phyloP scores from a whole-genome alignment of 2,113 vertebrate genomes.

The Myotis davidii region DNA sequence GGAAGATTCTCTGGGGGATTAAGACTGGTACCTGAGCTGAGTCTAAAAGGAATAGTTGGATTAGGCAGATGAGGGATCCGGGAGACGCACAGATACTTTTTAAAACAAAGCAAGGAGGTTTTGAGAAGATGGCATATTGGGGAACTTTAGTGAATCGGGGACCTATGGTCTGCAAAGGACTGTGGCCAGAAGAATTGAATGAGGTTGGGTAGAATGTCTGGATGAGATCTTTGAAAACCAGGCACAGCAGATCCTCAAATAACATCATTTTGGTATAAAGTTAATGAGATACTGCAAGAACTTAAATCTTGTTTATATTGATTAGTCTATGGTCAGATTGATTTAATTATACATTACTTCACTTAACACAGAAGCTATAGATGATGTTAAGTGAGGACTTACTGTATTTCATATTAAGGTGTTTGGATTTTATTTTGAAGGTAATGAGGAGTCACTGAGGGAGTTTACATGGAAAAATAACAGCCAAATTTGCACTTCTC shows the following conservation, averaged over 20 bases:
- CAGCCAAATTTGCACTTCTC: not conserved
- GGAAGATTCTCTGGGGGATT: not conserved
- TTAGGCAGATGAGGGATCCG: not conserved
- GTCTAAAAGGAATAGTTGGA: not conserved
- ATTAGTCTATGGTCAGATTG: not conserved
- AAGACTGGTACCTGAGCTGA: not conserved
- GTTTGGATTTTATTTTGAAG: constrained; percentile 8
- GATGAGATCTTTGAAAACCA: not conserved
- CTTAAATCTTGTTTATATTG: not conserved
- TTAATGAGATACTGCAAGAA: not conserved
- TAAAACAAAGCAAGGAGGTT: not conserved
- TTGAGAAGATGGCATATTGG: not conserved
- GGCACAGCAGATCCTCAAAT: not conserved
- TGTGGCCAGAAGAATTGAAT: not conserved
- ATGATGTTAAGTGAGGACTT: not conserved
- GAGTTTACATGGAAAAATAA: not conserved
- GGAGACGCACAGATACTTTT: not conserved
- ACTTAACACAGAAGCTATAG: not conserved
- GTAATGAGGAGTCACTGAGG: not conserved
- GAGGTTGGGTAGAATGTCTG: not conserved
- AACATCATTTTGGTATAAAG: not conserved
- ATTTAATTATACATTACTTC: not conserved
- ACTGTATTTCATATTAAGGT: not conserved
- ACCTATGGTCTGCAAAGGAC: not conserved
- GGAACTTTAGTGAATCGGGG: not conserved